Evolutionary conservation across 1,140 invertebrate species (phyloP).

Genomic region (Chrysomallon squamiferum): DNA sequence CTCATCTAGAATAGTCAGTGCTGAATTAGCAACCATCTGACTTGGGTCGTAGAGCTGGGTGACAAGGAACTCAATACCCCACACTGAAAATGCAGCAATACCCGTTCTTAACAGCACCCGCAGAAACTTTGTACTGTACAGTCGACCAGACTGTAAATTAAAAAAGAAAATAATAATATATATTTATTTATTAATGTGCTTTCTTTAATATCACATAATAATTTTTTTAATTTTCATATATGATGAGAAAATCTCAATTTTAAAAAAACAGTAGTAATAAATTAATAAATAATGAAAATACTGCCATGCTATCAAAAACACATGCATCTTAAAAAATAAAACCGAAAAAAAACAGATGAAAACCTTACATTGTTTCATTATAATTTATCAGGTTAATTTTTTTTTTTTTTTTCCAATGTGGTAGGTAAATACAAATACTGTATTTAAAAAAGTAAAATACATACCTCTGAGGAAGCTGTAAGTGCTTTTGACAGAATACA

Average conservation of each 20-base stretch:
- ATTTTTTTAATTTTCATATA: background rate
- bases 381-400: too few species aligned
- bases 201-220: too few species aligned
- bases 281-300: too few species aligned
- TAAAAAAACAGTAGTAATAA: background rate
- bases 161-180: slow-evolving; percentile 5
- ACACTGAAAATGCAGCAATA: slow-evolving; percentile 65
- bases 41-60: slow-evolving; percentile 82
- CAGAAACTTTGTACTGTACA: slow-evolving; percentile 91
- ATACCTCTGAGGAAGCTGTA: slow-evolving; percentile 60
- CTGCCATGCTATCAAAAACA: too few species aligned
- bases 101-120: slow-evolving; percentile 77
- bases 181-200: background rate
- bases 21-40: slow-evolving; percentile 76
- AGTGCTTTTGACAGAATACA: slow-evolving; percentile 64
- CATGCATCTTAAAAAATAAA: too few species aligned
- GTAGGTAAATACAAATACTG: too few species aligned
- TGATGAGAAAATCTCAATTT: background rate
- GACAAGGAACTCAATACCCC: slow-evolving; percentile 84
- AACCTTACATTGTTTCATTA: too few species aligned
- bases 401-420: too few species aligned
- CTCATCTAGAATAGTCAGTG: slow-evolving; percentile 87
- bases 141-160: slow-evolving; percentile 74
- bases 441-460: slow-evolving; percentile 49
- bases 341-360: too few species aligned